Conservation (phyloP, 2,113 vertebrate genomes). For the Tragelaphus strepsiceros region DNA sequence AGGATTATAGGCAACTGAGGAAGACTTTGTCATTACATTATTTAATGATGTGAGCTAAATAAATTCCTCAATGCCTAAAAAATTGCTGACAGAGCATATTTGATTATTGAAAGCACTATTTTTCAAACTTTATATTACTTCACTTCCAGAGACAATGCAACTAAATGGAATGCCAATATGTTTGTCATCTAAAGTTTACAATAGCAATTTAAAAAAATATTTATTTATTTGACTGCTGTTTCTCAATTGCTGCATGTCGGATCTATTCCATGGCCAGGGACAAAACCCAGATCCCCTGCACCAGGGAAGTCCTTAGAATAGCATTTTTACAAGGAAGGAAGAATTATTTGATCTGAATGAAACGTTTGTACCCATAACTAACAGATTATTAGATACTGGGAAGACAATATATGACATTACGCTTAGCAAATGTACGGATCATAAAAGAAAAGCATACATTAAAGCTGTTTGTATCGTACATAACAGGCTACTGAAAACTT, state of each 20-base stretch:
- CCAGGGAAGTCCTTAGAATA: not conserved
- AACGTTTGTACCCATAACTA: not conserved
- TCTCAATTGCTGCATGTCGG: not conserved
- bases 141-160: not conserved
- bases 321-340: not conserved
- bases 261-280: not conserved
- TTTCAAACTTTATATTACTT: not conserved
- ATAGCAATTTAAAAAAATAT: not conserved
- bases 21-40: not conserved
- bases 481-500: not conserved
- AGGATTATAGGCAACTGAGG: not conserved
- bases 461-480: slow-evolving; percentile 1
- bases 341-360: slow-evolving; percentile 57
- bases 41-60: not conserved
- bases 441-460: slow-evolving; percentile 22
- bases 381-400: slow-evolving; percentile 64
- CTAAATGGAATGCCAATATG: accelerated
- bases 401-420: not conserved
- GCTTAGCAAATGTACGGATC: not conserved
- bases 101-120: not conserved
- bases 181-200: not conserved
- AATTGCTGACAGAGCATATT: not conserved
- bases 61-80: not conserved
- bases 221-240: not conserved
- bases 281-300: not conserved